Evolutionary conservation across 2,113 vertebrate species (phyloP), one percentile per base, ranked within the genome.

Genomic region (Nothocercus julius): DNA sequence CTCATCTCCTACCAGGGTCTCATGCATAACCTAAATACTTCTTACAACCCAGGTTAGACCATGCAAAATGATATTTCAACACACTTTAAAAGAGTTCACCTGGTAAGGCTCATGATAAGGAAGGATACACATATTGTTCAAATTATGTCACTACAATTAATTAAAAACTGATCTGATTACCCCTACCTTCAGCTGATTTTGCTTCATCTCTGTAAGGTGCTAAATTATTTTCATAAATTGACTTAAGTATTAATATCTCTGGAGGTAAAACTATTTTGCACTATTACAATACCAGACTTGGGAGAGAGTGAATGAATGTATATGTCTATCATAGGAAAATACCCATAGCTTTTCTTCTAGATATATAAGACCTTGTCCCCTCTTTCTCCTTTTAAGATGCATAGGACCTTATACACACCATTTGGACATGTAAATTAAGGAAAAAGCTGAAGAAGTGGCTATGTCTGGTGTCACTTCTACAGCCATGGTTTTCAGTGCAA

Each of bases 91-190:
- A 28, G 11, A 58, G 20, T 67, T 91, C 1, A 0, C 10, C 45
- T 93, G 13, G 22, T 25, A 80, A 36, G 51, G 15, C 13, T 93
- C 42, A 51, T 82, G 78, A 56, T 59, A 78, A 89, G 34, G 38
- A 93, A 74, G 58, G 90, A 68, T 72, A 74, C 16, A 32, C 24
- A 11, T 53, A 69, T 87, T 68, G 47, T 92, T 91, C 49, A 91
- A 84, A 79, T 47, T 66, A 76, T 45, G 19, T 69, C 74, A 95
- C 73, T 34, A 73, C 90, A 95, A 88, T 36, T 59, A 93, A 84
- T 40, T 47, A 84, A 68, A 86, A 86, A 34, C 64, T 84, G 51
- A 64, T 82, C 45, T 74, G 61, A 87, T 86, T 91, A 93, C 44
- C 56, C 47, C 49, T 66, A 34, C 25, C 47, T 89, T 87, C 74